Percentiles rank a stretch among this genome's conserved stretches.
These are phyloP conservation scores for Arvicanthis niloticus DNA, from an alignment of 2,113 vertebrate genomes.

Conservation along the genomic window DNA sequence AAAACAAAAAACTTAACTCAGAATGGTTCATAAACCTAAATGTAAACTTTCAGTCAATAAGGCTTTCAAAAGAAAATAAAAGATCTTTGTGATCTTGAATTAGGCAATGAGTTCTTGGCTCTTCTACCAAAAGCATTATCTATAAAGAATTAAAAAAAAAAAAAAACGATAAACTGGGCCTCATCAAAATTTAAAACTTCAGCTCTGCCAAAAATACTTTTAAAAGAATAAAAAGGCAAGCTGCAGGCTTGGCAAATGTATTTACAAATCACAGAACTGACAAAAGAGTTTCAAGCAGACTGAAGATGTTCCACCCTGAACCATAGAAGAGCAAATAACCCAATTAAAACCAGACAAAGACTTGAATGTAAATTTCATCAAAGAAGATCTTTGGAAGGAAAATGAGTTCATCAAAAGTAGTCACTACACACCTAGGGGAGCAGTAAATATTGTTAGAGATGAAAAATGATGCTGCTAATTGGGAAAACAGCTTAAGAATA, in stretches of 20 bases:
- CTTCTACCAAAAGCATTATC: slow-evolving; percentile 35
- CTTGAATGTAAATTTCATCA: slow-evolving; percentile 41
- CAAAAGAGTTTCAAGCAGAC: slow-evolving; percentile 44
- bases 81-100: slow-evolving; percentile 47
- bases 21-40: slow-evolving; percentile 27
- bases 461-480: slow-evolving; percentile 28
- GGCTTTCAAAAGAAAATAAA: slow-evolving; percentile 55
- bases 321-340: slow-evolving; percentile 57
- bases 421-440: not conserved
- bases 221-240: slow-evolving; percentile 71
- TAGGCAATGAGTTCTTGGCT: slow-evolving; percentile 43
- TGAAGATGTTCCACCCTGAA: slow-evolving; percentile 62
- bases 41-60: slow-evolving; percentile 44
- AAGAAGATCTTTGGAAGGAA: slow-evolving; percentile 54
- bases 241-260: slow-evolving; percentile 50
- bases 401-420: slow-evolving; percentile 52
- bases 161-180: slow-evolving; percentile 42
- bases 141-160: slow-evolving; percentile 51
- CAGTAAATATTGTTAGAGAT: not conserved
- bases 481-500: slow-evolving; percentile 44
- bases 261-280: slow-evolving; percentile 69
- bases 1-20: slow-evolving; percentile 61
- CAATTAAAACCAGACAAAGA: slow-evolving; percentile 24
- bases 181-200: slow-evolving; percentile 70
- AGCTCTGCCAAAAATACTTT: slow-evolving; percentile 66